Percentiles rank a stretch among this genome's conserved stretches.
phyloP scores from a whole-genome alignment of 2,888 invertebrate species.

The Diadromus collaris region DNA sequence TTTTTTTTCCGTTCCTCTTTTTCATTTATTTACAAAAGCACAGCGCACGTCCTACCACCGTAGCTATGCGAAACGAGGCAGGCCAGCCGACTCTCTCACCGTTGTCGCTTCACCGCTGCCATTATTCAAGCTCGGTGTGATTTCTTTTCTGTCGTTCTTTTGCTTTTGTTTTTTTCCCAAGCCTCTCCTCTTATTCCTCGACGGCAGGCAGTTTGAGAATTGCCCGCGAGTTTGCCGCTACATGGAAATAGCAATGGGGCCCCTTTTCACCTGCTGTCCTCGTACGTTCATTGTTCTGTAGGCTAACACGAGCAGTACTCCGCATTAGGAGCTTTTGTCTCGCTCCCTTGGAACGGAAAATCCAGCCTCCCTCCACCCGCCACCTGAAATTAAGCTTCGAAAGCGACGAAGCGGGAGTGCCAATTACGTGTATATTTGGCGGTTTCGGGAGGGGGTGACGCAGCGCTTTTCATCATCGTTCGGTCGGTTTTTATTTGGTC shows the following conservation, averaged over 20 bases:
- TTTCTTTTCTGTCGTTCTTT: constrained; percentile 8
- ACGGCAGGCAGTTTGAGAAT: constrained; percentile 22
- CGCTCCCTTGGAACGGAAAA: constrained; percentile 52
- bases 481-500: constrained; percentile 6
- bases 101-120: constrained; percentile 27
- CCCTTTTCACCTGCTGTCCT: constrained; percentile 50
- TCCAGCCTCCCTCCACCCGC: neutral
- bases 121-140: constrained; percentile 21
- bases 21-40: constrained; percentile 23
- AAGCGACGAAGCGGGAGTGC: constrained; percentile 18
- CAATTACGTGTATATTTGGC: constrained; percentile 46
- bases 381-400: neutral
- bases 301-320: constrained; percentile 1
- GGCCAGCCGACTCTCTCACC: constrained; percentile 6
- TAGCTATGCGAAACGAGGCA: neutral
- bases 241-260: constrained; percentile 28
- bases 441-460: constrained; percentile 28
- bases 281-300: constrained; percentile 31
- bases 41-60: constrained; percentile 14
- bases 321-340: constrained; percentile 45
- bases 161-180: neutral
- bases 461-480: constrained; percentile 35
- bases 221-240: constrained; percentile 22
- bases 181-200: constrained; percentile 8
- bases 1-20: constrained; percentile 10